phyloP scores from a whole-genome alignment of 2,888 invertebrate species.

The Phengaris arion region DNA sequence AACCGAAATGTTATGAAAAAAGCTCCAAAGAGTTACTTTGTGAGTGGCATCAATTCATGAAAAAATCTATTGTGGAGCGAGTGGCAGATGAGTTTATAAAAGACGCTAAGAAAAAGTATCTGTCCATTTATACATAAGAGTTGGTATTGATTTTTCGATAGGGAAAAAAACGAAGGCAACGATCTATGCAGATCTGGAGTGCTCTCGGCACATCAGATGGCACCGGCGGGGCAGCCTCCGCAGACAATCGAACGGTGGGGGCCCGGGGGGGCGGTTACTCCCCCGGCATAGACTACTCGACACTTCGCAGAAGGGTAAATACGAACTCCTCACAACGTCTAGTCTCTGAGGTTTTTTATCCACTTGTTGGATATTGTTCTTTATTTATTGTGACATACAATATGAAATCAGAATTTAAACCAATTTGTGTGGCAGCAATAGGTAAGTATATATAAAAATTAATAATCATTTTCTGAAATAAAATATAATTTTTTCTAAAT shows the following conservation, averaged over 20 bases:
- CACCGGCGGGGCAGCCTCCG: constrained; percentile 78
- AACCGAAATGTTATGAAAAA: background rate
- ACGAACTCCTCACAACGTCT: background rate
- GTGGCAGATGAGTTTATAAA: background rate
- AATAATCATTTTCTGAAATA: too few species aligned
- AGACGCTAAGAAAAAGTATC: constrained; percentile 49
- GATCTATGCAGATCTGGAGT: constrained; percentile 80
- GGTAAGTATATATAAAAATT: too few species aligned
- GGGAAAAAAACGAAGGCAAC: constrained; percentile 79
- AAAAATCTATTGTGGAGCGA: constrained; percentile 12
- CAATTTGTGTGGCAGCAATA: background rate
- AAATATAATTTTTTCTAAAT: too few species aligned
- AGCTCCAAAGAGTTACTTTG: background rate
- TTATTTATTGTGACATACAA: background rate
- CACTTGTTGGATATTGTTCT: background rate
- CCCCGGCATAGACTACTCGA: constrained; percentile 64
- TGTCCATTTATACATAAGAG: constrained; percentile 69
- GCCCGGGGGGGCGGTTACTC: constrained; percentile 64
- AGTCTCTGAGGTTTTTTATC: background rate
- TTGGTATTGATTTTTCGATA: constrained; percentile 79
- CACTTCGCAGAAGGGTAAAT: constrained; percentile 36
- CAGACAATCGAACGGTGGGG: constrained; percentile 79
- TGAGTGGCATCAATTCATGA: background rate
- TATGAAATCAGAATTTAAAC: background rate
- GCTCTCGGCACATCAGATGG: constrained; percentile 80